A percentile compares a stretch with the other conserved stretches of the same genome.
phyloP scores from a whole-genome alignment of 2,888 invertebrate species.

The Nemotelus nigrinus region DNA sequence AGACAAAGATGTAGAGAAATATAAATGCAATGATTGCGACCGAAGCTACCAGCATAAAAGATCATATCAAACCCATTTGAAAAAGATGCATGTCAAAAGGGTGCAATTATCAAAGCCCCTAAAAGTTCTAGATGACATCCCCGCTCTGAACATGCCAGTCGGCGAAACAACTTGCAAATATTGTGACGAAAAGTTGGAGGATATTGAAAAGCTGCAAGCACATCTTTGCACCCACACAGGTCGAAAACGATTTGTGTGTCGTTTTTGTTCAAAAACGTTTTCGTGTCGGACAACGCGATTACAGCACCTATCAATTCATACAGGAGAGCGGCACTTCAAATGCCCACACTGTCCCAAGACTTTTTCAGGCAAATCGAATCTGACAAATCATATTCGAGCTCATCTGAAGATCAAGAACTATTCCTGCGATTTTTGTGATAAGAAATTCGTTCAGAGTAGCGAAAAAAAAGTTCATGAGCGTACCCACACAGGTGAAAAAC shows the following conservation, averaged over 20 bases:
- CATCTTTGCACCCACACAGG: slow-evolving; percentile 28
- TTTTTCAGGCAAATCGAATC: slow-evolving; percentile 43
- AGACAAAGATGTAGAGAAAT: background rate
- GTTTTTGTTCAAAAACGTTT: slow-evolving; percentile 23
- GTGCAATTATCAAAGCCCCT: background rate
- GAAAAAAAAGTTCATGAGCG: slow-evolving; percentile 57
- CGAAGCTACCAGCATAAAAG: slow-evolving; percentile 20
- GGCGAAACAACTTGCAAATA: slow-evolving; percentile 23
- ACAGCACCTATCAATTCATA: slow-evolving; percentile 18
- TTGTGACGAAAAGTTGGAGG: slow-evolving; percentile 21
- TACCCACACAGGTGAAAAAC: slow-evolving; percentile 57
- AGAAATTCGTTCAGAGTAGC: slow-evolving; percentile 56
- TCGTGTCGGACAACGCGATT: background rate
- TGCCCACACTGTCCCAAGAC: slow-evolving; percentile 38
- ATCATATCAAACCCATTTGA: slow-evolving; percentile 12
- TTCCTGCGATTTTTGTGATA: slow-evolving; percentile 54
- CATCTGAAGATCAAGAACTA: slow-evolving; percentile 41
- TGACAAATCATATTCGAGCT: slow-evolving; percentile 24
- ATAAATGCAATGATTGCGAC: slow-evolving; percentile 13
- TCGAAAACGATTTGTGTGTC: slow-evolving; percentile 17
- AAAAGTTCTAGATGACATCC: slow-evolving; percentile 9
- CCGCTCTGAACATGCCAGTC: slow-evolving; percentile 11
- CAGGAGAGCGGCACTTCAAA: slow-evolving; percentile 25
- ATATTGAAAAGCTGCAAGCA: background rate
- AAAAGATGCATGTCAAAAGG: slow-evolving; percentile 6